These are phyloP conservation scores for Diaphora mendica DNA, from an alignment of 2,888 invertebrate genomes.

Conservation along the genomic window DNA sequence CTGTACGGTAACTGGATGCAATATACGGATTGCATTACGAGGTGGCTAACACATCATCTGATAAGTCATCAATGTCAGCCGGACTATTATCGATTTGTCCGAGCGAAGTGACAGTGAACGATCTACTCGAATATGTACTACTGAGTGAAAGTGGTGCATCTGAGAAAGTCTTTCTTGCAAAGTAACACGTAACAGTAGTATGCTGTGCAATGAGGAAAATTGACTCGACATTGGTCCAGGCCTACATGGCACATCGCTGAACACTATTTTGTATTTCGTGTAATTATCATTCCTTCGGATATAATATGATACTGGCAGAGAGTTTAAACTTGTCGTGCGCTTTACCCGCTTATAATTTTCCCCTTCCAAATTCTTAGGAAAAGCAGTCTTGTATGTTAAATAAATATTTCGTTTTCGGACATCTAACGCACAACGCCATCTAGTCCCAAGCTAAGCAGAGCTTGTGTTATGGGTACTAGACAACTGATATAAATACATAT, in stretches of 20 bases:
- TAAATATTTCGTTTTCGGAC: too few species aligned
- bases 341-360: not conserved
- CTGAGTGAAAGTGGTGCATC: not conserved
- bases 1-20: not conserved
- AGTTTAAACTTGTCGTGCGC: not conserved
- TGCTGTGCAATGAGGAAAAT: not conserved
- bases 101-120: too few species aligned
- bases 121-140: too few species aligned
- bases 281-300: not conserved
- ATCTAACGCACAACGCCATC: too few species aligned
- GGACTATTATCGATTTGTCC: too few species aligned
- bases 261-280: not conserved
- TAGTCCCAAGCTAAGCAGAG: too few species aligned
- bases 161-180: not conserved
- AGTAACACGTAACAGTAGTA: not conserved
- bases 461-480: too few species aligned
- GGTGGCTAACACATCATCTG: too few species aligned
- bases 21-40: not conserved
- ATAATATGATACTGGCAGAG: not conserved
- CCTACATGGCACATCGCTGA: not conserved
- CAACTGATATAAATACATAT: too few species aligned
- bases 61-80: too few species aligned
- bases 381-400: too few species aligned
- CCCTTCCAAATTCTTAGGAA: too few species aligned
- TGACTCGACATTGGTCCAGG: not conserved